phyloP scores from a whole-genome alignment of 92 coral and sea anemone species.

The Porites evermanni region DNA sequence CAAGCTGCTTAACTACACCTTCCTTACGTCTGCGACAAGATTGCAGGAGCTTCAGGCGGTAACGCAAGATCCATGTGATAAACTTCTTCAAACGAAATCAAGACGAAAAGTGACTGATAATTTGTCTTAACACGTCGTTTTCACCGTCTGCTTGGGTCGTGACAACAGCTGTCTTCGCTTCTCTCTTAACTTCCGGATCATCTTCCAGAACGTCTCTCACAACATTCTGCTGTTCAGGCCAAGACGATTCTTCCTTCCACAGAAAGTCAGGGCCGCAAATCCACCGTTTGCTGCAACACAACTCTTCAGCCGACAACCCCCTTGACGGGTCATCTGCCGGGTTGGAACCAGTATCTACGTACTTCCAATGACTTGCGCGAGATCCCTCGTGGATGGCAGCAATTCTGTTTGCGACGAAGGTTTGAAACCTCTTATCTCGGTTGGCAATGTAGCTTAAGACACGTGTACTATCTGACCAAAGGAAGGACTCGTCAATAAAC shows the following conservation, averaged over 20 bases:
- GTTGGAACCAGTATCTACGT: conserved; percentile 15
- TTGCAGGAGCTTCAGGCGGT: conserved; percentile 41
- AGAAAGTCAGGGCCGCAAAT: too few relatives aligned
- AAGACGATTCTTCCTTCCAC: too few relatives aligned
- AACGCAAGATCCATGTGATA: conserved; percentile 57
- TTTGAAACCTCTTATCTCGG: conserved; percentile 4
- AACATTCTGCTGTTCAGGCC: too few relatives aligned
- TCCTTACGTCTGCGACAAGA: conserved; percentile 39
- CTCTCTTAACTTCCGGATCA: too few relatives aligned
- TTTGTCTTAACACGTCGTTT: conserved; percentile 12
- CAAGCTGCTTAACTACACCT: neutral
- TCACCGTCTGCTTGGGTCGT: neutral
- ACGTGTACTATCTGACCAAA: conserved; percentile 16
- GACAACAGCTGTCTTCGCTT: too few relatives aligned
- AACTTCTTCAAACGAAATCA: conserved; percentile 60
- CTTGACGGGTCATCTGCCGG: conserved; percentile 33
- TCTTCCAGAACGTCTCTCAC: too few relatives aligned
- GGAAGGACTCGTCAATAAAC: neutral
- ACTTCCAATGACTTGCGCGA: conserved; percentile 7
- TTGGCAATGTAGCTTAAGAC: neutral
- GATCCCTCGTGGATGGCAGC: conserved; percentile 9
- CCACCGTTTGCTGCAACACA: too few relatives aligned
- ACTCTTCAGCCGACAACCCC: neutral
- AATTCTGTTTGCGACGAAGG: conserved; percentile 18
- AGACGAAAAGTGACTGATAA: conserved; percentile 54